phyloP scores from a whole-genome alignment of 2,888 invertebrate species.

The Eurytoma adleriae region DNA sequence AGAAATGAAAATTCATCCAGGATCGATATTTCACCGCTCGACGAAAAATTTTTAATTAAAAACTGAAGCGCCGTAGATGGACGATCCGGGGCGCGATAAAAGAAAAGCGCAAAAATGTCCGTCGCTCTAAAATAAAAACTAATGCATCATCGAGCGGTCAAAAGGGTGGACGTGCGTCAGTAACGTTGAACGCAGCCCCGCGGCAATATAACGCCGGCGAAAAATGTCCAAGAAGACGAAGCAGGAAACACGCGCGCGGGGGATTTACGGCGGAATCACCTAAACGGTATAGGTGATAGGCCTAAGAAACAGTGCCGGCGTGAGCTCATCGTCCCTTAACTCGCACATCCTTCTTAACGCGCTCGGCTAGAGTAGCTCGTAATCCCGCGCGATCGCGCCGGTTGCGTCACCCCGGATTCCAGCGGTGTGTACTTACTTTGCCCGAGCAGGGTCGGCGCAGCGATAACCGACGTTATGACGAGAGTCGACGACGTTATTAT shows the following conservation, averaged over 20 bases:
- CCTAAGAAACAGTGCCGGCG: constrained; percentile 55
- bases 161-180: constrained; percentile 1
- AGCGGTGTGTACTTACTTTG: constrained; percentile 5
- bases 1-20: no score
- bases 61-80: no score
- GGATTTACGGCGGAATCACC: background rate
- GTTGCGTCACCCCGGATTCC: constrained; percentile 47
- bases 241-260: background rate
- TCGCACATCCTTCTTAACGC: constrained; percentile 75
- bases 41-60: no score
- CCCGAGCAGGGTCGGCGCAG: background rate
- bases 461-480: constrained; percentile 22
- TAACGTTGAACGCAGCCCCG: background rate
- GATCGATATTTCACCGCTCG: no score
- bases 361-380: constrained; percentile 45
- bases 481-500: no score
- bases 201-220: constrained; percentile 15
- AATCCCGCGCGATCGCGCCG: constrained; percentile 17
- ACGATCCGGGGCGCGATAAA: no score
- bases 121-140: background rate
- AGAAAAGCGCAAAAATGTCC: no score
- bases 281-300: constrained; percentile 55
- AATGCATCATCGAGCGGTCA: constrained; percentile 25
- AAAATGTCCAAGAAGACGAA: constrained; percentile 11
- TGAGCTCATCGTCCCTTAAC: constrained; percentile 75